Conservation (phyloP, 2,888 invertebrate genomes). For the Lasioglossum calceatum region DNA sequence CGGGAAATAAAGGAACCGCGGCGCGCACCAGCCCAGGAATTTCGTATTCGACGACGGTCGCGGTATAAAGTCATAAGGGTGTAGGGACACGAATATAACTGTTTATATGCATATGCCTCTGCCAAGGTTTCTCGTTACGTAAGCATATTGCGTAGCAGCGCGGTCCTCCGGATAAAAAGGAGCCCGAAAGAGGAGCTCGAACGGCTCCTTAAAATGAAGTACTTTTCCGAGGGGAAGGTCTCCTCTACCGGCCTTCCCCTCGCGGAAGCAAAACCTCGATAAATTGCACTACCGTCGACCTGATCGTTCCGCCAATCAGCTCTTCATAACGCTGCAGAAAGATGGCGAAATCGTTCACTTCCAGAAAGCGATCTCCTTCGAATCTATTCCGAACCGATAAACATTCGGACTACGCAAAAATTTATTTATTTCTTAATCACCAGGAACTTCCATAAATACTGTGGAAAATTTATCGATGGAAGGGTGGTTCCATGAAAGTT, state of each 20-base stretch:
- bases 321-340: conserved; percentile 5
- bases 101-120: conserved; percentile 76
- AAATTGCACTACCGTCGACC: conserved; percentile 14
- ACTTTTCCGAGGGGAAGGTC: conserved; percentile 23
- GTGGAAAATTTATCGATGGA: background rate
- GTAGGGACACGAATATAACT: conserved; percentile 78
- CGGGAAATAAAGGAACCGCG: conserved; percentile 38
- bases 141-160: conserved; percentile 72
- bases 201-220: conserved; percentile 61
- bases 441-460: background rate
- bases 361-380: background rate
- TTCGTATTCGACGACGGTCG: conserved; percentile 78
- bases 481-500: too few species aligned
- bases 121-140: conserved; percentile 69
- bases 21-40: conserved; percentile 53
- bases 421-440: background rate
- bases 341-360: background rate
- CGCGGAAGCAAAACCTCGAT: conserved; percentile 19
- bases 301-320: conserved; percentile 29
- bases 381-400: background rate
- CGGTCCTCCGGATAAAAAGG: conserved; percentile 54
- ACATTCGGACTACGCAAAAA: background rate
- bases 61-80: conserved; percentile 80
- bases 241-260: background rate
- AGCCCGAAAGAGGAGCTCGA: conserved; percentile 33